Base-by-base conservation (phyloP, 1,140 invertebrate species). In the Pogonognathellus flavescens region DNA sequence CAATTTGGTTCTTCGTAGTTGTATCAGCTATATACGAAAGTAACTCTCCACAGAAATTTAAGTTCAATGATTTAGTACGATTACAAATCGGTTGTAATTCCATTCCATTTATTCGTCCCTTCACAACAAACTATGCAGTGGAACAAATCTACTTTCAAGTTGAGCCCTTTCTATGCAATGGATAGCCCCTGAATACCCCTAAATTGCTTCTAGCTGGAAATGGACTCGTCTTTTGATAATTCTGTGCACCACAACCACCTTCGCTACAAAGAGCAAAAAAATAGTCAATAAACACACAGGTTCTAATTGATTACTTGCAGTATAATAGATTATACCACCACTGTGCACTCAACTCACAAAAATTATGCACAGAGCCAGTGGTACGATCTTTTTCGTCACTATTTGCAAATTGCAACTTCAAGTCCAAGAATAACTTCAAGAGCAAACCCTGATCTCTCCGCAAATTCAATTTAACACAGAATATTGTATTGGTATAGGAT, bases 381-480 rank as follows among this genome's bases (percentile, higher is more conserved):
- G 31, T 41, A 41, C 6, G 31, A 41, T 41, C 31, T 41, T 41
- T 41, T 41, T 41, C 31, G 31, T 41, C 31, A 41, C 31, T n/a
- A n/a, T n/a, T n/a, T n/a, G n/a, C 2, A 66, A 25, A 20, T 25
- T 66, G 62, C 20, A 25, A 66, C n/a, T n/a, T 66, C 20, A 1
- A 66, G n/a, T n/a, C 20, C 62, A 66, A 31, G 4, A 16, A 31
- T 1, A 66, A 25, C 25, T 25, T 66, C 62, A 66, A 66, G 62
- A 66, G 62, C 62, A 66, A n/a, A 66, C 62, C 62, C 62, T 66
- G 62, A 66, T 66, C 62, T 66, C 20, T 66, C 62, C 62, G 25
- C 62, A 66, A 66, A 20, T 66, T 66, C 62, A 66, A 66, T 66
- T 66, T 66, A 66, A 66, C n/a, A n/a, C n/a, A n/a, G n/a, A n/a